Evolutionary conservation across 2,113 vertebrate species (phyloP), one percentile per base, ranked within the genome.

Genomic region (Albula goreensis): DNA sequence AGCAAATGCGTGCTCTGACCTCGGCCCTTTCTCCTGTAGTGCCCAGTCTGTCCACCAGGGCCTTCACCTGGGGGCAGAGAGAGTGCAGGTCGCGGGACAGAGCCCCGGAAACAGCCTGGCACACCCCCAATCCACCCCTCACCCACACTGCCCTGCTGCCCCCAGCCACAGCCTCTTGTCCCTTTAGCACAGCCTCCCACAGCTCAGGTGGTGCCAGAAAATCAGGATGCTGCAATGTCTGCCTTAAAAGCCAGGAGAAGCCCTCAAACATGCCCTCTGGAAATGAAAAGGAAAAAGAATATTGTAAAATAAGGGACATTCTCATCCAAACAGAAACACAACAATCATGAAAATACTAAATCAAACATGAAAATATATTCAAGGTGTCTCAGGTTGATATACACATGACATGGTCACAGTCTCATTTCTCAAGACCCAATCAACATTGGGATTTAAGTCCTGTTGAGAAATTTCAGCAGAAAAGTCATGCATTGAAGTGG

Each of bases 11-110:
- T 11, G 82, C 56, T 31, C 82, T 83, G 9, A 66, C 82, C 70
- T 6, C n/a, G 0, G 1, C 56, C 22, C 50, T 11, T 50, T 52
- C 50, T 13, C 52, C 17, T 5, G 17, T 5, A 48, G 70, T 25
- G 70, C 31, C 70, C 17, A 87, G 86, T 41, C 52, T 50, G 1
- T 51, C 81, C 17, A 87, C 81, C 81, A 87, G 74, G 11, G 19
- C 22, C 10, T 12, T 50, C 13, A 87, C 51, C 48, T 56, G 51
- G 1, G 81, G 86, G 4, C 86, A 87, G 52, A 87, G 22, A 12
- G 82, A 60, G n/a, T 83, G 86, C 15, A 87, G 48, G 49, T 83
- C 86, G 52, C 17, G 74, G 41, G n/a, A 19, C 41, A 78, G 17
- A 11, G 31, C 13, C 11, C 83, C 70, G 10, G 74, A 77, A 51